These are phyloP conservation scores for Brienomyrus brachyistius DNA, from an alignment of 2,113 vertebrate genomes.

Conservation along the genomic window DNA sequence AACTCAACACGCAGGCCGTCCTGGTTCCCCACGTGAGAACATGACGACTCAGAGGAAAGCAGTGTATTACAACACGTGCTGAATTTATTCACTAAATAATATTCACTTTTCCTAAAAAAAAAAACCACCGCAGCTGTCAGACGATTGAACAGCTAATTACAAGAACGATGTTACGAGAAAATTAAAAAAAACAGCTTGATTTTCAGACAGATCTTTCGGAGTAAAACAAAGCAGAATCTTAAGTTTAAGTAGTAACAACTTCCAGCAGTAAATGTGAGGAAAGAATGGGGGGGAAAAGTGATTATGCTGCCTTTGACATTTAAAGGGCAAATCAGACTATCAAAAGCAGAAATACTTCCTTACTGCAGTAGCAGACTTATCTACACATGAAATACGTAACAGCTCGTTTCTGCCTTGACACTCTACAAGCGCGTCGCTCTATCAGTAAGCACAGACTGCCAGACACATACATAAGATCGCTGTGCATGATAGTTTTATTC, in stretches of 20 bases:
- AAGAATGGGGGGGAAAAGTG: background rate
- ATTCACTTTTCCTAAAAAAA: background rate
- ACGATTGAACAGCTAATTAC: background rate
- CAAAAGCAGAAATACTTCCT: background rate
- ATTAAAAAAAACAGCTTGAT: background rate
- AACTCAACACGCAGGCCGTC: background rate
- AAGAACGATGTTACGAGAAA: background rate
- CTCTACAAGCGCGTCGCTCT: background rate
- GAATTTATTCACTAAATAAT: background rate
- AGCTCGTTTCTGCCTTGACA: background rate
- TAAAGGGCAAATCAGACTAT: background rate
- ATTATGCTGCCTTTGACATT: constrained; percentile 12
- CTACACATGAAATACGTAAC: constrained; percentile 1
- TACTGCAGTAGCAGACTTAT: background rate
- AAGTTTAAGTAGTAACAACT: background rate
- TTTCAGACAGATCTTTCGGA: background rate
- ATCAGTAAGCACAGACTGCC: background rate
- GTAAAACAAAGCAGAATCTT: background rate
- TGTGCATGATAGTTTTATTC: background rate
- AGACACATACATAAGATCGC: background rate
- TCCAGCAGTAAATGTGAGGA: background rate
- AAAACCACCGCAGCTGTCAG: background rate
- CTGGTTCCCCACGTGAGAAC: background rate
- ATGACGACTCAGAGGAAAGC: background rate
- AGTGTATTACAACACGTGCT: background rate